These are phyloP conservation scores for Macaria notata DNA, from an alignment of 2,888 invertebrate genomes.

Conservation along the genomic window DNA sequence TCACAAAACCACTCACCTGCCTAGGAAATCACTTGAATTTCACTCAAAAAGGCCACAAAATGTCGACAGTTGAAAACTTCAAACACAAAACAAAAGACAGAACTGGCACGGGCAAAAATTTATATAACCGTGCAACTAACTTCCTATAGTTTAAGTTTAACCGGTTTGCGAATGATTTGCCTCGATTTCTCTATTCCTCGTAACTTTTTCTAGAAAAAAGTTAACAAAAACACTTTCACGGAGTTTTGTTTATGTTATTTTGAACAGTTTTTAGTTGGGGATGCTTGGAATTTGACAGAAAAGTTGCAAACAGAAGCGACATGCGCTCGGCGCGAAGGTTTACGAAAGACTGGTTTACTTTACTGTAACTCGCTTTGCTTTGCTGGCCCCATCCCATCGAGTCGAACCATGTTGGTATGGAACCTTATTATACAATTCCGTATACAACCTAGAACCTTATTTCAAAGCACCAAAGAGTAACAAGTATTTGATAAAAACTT, in stretches of 20 bases:
- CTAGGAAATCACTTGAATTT: slow-evolving; percentile 24
- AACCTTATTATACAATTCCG: too few relatives aligned
- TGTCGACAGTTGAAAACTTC: slow-evolving; percentile 34
- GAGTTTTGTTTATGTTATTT: slow-evolving; percentile 14
- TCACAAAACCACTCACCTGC: slow-evolving; percentile 31
- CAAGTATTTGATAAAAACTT: too few relatives aligned
- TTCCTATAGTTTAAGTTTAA: slow-evolving; percentile 48
- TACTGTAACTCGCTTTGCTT: slow-evolving; percentile 5
- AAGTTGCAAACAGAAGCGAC: slow-evolving; percentile 12
- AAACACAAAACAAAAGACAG: slow-evolving; percentile 59
- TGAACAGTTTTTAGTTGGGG: slow-evolving; percentile 2
- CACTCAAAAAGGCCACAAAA: slow-evolving; percentile 27
- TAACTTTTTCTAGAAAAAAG: slow-evolving; percentile 4
- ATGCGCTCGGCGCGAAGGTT: slow-evolving; percentile 23
- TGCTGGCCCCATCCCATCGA: background rate
- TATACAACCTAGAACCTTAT: slow-evolving; percentile 21
- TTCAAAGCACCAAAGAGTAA: background rate
- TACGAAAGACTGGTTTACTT: slow-evolving; percentile 25
- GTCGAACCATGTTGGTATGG: too few relatives aligned
- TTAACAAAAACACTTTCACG: background rate
- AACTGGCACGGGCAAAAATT: slow-evolving; percentile 39
- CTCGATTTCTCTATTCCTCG: slow-evolving; percentile 16
- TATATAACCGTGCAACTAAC: slow-evolving; percentile 63
- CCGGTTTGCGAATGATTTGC: slow-evolving; percentile 45
- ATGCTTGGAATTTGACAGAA: slow-evolving; percentile 11